Percentiles rank a stretch among this genome's conserved stretches.
These are phyloP conservation scores for Ormyrus labotus DNA, from an alignment of 2,888 invertebrate species.

Conservation along the genomic window DNA sequence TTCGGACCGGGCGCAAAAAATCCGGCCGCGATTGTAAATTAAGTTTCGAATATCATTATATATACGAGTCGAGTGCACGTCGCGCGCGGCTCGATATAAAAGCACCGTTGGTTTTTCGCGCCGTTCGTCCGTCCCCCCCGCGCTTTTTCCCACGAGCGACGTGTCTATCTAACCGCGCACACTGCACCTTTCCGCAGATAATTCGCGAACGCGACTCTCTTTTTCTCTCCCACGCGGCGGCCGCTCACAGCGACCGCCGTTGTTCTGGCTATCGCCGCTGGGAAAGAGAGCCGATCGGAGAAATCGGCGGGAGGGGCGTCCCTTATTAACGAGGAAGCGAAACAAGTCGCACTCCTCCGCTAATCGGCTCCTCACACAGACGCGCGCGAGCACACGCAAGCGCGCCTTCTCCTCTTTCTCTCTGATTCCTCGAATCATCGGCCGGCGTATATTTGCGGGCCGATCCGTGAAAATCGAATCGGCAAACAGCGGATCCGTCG, in stretches of 20 bases:
- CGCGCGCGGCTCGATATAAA: conserved; percentile 1
- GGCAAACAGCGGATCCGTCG: not conserved
- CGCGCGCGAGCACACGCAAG: not conserved
- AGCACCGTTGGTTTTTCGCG: conserved; percentile 30
- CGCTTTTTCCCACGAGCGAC: no score
- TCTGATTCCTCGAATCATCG: not conserved
- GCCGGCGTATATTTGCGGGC: no score
- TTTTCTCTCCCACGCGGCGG: conserved; percentile 15
- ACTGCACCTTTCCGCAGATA: no score
- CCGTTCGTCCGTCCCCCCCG: not conserved
- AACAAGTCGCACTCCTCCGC: conserved; percentile 74
- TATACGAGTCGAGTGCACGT: no score
- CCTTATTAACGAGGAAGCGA: conserved; percentile 76
- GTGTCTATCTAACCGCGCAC: no score
- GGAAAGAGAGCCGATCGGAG: conserved; percentile 55
- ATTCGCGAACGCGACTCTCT: no score
- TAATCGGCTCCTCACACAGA: conserved; percentile 72
- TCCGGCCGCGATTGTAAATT: conserved; percentile 43
- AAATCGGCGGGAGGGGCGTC: conserved; percentile 58
- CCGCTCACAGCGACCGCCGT: conserved; percentile 28
- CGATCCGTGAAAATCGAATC: not conserved
- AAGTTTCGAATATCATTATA: conserved; percentile 43
- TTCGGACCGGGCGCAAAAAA: conserved; percentile 34
- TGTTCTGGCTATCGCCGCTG: conserved; percentile 27
- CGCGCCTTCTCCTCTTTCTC: conserved; percentile 21